Percentiles rank a stretch among this genome's conserved stretches.
Evolutionary conservation across 2,888 invertebrate genomes (phyloP).

Genomic region (Heliconius charithonia): DNA sequence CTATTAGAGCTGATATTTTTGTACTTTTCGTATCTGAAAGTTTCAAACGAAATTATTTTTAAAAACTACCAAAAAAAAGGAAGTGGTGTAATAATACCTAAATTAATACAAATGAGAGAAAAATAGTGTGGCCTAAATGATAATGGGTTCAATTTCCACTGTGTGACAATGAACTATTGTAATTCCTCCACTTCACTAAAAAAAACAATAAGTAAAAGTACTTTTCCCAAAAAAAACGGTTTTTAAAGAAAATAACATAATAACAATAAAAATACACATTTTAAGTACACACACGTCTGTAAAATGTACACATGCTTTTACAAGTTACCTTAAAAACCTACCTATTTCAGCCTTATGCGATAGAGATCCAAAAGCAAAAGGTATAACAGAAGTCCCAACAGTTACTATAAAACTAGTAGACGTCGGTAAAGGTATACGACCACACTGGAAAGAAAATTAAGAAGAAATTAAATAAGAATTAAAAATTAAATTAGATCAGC

Average conservation of each 20-base stretch:
- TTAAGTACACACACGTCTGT: too few species aligned
- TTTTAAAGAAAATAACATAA: too few species aligned
- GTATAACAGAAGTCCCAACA: constrained; percentile 52
- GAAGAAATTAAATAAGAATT: not conserved
- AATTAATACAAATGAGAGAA: not conserved
- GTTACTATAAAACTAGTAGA: constrained; percentile 53
- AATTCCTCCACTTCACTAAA: too few species aligned
- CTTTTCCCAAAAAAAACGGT: too few species aligned
- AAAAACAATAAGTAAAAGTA: too few species aligned
- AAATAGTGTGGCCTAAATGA: not conserved
- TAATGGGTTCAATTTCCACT: not conserved
- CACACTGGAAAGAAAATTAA: constrained; percentile 57
- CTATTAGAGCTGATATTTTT: constrained; percentile 57
- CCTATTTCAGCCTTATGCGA: constrained; percentile 40
- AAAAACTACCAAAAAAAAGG: not conserved
- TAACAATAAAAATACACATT: too few species aligned
- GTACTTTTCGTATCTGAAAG: constrained; percentile 35
- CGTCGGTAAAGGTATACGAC: constrained; percentile 57
- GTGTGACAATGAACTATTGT: too few species aligned
- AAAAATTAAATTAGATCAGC: too few species aligned
- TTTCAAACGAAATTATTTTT: not conserved
- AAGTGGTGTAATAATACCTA: not conserved
- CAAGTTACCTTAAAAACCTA: constrained; percentile 19
- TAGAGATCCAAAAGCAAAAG: constrained; percentile 57
- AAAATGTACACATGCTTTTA: not conserved